These are phyloP conservation scores for Macroramphosus scolopax DNA, from an alignment of 2,797 vertebrate species.

Conservation along the genomic window DNA sequence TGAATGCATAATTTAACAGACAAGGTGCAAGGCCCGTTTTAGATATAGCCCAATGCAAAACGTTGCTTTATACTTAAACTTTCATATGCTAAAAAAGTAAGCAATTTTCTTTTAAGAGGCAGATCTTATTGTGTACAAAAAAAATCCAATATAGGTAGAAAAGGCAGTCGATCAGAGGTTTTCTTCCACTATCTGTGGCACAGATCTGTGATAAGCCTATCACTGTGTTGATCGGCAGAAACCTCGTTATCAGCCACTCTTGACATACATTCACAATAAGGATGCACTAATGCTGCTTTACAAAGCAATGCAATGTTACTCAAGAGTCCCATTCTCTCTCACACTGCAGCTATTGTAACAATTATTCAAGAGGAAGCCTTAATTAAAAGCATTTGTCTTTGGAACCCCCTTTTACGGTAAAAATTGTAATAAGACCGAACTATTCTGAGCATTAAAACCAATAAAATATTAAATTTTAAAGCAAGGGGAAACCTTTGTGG, in stretches of 20 bases:
- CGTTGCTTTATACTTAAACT: no score
- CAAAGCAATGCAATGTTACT: no score
- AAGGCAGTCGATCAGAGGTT: slow-evolving; percentile 11
- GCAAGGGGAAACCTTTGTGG: no score
- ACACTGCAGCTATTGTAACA: slow-evolving; percentile 20
- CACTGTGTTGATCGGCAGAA: slow-evolving; percentile 37
- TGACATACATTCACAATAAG: slow-evolving; percentile 33
- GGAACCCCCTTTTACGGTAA: neutral
- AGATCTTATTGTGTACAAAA: no score
- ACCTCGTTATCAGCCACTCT: slow-evolving; percentile 33
- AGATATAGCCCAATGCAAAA: no score
- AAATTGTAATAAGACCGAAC: slow-evolving; percentile 9
- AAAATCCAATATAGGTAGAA: slow-evolving; percentile 3
- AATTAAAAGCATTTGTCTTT: slow-evolving; percentile 28
- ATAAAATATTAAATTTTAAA: no score
- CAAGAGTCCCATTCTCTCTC: slow-evolving; percentile 15
- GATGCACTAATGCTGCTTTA: slow-evolving; percentile 19
- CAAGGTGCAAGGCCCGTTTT: no score
- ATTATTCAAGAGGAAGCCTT: slow-evolving; percentile 21
- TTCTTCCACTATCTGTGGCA: slow-evolving; percentile 25
- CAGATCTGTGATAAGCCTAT: slow-evolving; percentile 46
- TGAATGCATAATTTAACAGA: no score
- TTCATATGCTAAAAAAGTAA: no score
- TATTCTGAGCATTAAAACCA: no score
- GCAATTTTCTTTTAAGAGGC: no score